A percentile compares a stretch with the other conserved stretches of the same genome.
Conservation (phyloP, 2,888 invertebrate species). For the Pristionchus maxplancki region DNA sequence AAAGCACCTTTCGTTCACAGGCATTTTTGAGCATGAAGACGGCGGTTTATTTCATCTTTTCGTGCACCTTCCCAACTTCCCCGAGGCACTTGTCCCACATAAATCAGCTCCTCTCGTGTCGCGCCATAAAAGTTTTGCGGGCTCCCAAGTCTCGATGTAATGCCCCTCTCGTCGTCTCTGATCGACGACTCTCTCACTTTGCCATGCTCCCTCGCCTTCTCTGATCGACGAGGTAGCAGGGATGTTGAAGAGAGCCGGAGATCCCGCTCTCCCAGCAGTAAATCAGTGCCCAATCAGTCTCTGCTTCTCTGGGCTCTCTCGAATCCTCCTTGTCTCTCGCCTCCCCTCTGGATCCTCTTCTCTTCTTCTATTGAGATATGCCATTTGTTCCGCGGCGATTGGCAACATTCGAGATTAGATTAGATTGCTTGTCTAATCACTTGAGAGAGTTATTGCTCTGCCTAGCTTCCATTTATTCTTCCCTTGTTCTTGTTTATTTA, state of each 20-base stretch:
- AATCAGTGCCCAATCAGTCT: neutral
- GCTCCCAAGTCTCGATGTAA: neutral
- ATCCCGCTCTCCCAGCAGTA: neutral
- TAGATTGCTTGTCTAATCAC: neutral
- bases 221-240: too few species aligned
- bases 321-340: neutral
- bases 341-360: neutral
- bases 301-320: too few species aligned
- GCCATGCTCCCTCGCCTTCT: too few species aligned
- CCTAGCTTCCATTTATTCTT: neutral
- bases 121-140: conserved; percentile 8
- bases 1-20: too few species aligned
- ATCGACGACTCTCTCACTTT: too few species aligned
- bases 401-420: conserved; percentile 5
- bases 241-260: too few species aligned
- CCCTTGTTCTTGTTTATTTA: neutral
- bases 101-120: neutral
- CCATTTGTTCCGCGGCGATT: neutral
- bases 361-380: neutral
- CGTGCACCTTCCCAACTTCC: neutral
- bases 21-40: too few species aligned
- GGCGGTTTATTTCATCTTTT: too few species aligned
- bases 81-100: neutral
- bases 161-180: too few species aligned
- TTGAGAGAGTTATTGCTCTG: too few species aligned